Conservation (phyloP, 1,140 invertebrate genomes). For the Brachionus angularis region DNA sequence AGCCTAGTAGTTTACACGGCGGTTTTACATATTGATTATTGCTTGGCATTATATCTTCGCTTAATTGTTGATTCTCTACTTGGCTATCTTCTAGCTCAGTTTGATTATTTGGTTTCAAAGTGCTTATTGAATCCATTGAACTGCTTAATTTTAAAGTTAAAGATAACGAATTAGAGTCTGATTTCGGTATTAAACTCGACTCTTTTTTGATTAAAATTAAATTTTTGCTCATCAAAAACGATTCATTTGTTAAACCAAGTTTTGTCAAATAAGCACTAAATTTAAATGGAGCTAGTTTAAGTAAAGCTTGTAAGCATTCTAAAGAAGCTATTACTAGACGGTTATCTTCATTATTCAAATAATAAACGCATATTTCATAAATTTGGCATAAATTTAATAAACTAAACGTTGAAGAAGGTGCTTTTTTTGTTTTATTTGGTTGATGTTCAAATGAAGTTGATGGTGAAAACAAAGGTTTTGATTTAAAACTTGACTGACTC, state of each 20-base stretch:
- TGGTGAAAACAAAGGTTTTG: no score
- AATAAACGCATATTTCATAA: conserved; percentile 74
- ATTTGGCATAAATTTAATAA: conserved; percentile 62
- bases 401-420: conserved; percentile 50
- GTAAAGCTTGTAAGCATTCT: conserved; percentile 71
- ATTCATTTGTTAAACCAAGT: conserved; percentile 58
- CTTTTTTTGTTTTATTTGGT: conserved; percentile 34
- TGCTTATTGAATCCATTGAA: conserved; percentile 2
- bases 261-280: conserved; percentile 64
- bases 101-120: conserved; percentile 45
- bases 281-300: conserved; percentile 65
- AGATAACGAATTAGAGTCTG: background rate
- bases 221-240: conserved; percentile 50
- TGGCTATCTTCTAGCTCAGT: conserved; percentile 3
- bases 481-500: conserved; percentile 40
- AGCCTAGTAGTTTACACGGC: background rate
- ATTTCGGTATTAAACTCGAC: no score
- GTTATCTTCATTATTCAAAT: conserved; percentile 69
- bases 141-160: background rate
- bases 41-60: background rate
- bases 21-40: conserved; percentile 18
- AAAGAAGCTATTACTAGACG: conserved; percentile 77
- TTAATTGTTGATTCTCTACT: background rate
- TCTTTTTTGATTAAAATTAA: no score
- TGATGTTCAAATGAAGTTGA: no score